Percentiles rank a stretch among this genome's conserved stretches.
These are phyloP conservation scores for Cryptops parisi DNA, from an alignment of 2,888 invertebrate species.

Conservation along the genomic window DNA sequence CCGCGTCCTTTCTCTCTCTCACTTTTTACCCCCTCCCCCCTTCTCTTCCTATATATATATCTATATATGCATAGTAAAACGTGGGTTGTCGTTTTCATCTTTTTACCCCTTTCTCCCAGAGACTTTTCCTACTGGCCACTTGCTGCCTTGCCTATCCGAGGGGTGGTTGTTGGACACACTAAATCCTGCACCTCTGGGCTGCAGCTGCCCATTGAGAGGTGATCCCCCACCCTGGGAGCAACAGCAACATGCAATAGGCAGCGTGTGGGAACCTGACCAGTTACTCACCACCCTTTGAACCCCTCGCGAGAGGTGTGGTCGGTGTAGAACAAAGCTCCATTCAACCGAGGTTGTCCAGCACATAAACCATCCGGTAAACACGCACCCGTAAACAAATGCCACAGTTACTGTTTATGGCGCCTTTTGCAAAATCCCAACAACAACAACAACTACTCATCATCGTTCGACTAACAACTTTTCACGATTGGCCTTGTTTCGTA, in stretches of 20 bases:
- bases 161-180: background rate
- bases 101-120: background rate
- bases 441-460: too few species aligned
- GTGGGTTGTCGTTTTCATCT: too few species aligned
- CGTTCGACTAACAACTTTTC: too few species aligned
- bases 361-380: constrained; percentile 6
- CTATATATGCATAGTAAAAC: too few species aligned
- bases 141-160: background rate
- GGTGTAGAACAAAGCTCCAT: background rate
- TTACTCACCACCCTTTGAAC: background rate
- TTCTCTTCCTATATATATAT: too few species aligned
- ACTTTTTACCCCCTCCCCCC: background rate
- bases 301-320: constrained; percentile 8
- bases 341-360: constrained; percentile 1
- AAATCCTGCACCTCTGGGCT: background rate
- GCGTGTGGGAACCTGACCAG: constrained; percentile 8
- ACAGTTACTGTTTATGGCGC: too few species aligned
- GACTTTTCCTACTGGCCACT: background rate
- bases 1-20: background rate
- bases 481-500: too few species aligned
- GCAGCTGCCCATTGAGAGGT: constrained; percentile 7
- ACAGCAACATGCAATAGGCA: too few species aligned
- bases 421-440: too few species aligned
- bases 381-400: background rate
- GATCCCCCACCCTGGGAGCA: too few species aligned